These are phyloP conservation scores for Tetramorium alpestre DNA, from an alignment of 1,140 invertebrate genomes.

Conservation along the genomic window DNA sequence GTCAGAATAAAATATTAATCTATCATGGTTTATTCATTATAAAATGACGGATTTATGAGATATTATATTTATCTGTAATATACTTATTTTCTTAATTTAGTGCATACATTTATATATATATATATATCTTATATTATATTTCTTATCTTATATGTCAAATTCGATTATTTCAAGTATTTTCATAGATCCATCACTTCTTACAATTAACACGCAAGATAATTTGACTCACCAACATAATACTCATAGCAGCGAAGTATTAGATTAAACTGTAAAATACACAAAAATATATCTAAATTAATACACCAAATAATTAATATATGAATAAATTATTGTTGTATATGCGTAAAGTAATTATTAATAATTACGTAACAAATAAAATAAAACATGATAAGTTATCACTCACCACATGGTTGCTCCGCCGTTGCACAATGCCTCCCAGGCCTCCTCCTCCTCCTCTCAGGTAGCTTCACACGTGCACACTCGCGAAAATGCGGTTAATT, in stretches of 20 bases:
- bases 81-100: not conserved
- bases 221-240: not conserved
- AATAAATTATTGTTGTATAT: not conserved
- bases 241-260: not conserved
- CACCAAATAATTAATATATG: not conserved
- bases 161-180: not conserved
- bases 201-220: not conserved
- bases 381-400: not conserved
- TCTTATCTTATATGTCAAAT: too few species aligned
- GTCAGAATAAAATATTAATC: not conserved
- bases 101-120: not conserved
- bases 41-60: not conserved
- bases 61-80: not conserved
- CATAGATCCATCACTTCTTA: not conserved
- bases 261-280: not conserved
- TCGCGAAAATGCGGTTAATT: conserved; percentile 12
- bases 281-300: not conserved
- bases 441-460: not conserved
- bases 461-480: not conserved
- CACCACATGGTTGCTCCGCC: not conserved
- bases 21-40: not conserved
- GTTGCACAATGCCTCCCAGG: not conserved
- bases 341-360: not conserved
- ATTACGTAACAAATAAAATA: not conserved
- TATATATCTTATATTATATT: not conserved